Evolutionary conservation across 2,113 vertebrate genomes (phyloP), one percentile per base, ranked within the genome.

Genomic region (Corynorhinus townsendii): DNA sequence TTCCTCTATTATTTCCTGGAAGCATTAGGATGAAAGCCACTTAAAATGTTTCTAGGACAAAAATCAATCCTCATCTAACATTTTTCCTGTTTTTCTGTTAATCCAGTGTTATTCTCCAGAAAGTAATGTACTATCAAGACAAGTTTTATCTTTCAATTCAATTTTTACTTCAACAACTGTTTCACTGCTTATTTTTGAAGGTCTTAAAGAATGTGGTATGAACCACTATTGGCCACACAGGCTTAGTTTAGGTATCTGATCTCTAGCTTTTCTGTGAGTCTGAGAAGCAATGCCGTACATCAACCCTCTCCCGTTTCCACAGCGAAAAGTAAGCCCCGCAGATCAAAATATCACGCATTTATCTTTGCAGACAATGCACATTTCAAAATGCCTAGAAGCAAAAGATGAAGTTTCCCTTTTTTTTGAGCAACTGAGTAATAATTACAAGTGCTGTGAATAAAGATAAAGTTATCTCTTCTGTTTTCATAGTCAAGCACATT

Each of bases 351-450:
- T 24, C 47, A 64, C 52, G 86, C 81, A 94, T 91, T 93, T 83
- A 73, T 97, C 86, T 89, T 94, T 95, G 4, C 49, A 97, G 76
- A 90, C 73, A 91, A 96, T 93, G 72, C 95, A 96, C 90, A 45
- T 96, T 83, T 95, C 95, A 96, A 89, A 95, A 96, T 80, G 45
- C 69, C 88, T 72, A 62, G 64, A 49, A 84, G 82, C 64, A 89
- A 95, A 93, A 93, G 85, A 97, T 93, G 81, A 94, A 96, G 95
- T 89, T 75, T 30, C 17, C 20, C 5, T 77, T 66, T 62, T 56
- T 56, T 93, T 76, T 95, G 82, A 96, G 97, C 97, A 95, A 97
- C 93, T 96, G 28, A 77, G 38, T 88, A 95, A 96, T 96, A 94
- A 86, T 38, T 96, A 45, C 11, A 86, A 95, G 88, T 90, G 49